Base-by-base conservation (phyloP, 1,140 invertebrate genomes). In the Drosophila pachea region DNA sequence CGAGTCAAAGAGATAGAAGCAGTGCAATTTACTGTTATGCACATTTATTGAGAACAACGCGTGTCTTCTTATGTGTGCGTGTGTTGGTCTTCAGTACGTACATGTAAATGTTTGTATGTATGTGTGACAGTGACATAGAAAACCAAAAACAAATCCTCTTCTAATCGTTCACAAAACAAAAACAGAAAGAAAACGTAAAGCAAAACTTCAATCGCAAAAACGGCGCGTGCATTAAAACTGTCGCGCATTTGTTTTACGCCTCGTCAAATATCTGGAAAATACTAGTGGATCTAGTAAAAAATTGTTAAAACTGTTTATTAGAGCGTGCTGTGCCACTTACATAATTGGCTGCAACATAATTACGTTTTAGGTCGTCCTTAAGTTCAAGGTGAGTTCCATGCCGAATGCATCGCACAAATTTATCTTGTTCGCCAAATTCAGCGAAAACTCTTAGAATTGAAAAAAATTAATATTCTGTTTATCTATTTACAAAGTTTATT, bases 301-400 rank as follows among this genome's bases (percentile, higher is more conserved):
- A 65, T 70, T 70, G 55, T 50, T 22, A n/a, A 63, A 62, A 56
- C 43, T 60, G 32, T 7, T 56, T 56, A 67, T 73, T 43, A 60
- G 45, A 50, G 69, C 49, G 78, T 78, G 63, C 50, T 40, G 32
- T 62, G 65, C 68, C 64, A 73, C 78, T 83, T 83, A 68, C 83
- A 86, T 84, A 79, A 79, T 73, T 79, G 62, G 48, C 65, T 74
- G 52, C 69, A 47, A 73, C 52, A 56, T 54, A 79, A 65, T 71
- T 68, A 49, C 66, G 47, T 56, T 78, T 52, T 66, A 54, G 52
- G 43, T 38, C 61, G 58, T 48, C 50, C 60, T 68, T 60, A 69
- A 84, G 63, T 74, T 71, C 76, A 73, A 79, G 81, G 79, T 84
- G 76, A 61, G 76, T 43, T 14, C 40, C 40, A 14, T 76, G 73